Evolutionary conservation across 2,888 invertebrate species (phyloP), one percentile per base, ranked within the genome.

Genomic region (Meteorus cinctellus): DNA sequence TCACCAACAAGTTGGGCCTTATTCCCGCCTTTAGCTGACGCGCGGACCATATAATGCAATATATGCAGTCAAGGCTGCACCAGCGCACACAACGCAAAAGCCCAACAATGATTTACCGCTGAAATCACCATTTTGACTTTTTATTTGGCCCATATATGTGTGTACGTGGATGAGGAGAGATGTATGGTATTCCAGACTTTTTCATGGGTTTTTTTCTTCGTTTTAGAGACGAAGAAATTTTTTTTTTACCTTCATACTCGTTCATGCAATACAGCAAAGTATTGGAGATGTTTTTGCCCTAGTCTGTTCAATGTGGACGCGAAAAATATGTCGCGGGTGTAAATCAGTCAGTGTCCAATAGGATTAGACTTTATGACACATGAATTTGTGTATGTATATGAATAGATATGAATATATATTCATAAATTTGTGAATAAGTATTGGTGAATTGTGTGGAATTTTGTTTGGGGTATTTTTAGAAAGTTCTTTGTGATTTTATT

Each of bases 261-360:
- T 19, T 31, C 63, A 63, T 34, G 19, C 10, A 60, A 24, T 60
- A 60, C 16, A 29, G 14, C 60, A 60, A 27, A 60, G 29, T 24
- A 12, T 41, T n/a, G n/a, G 14, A 48, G 48, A 48, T 66, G 29
- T 45, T 14, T 41, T 2, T 60, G 63, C 41, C 55, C n/a, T 14
- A 31, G 45, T 31, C 68, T 24, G 41, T 12, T 24, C 31, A 45
- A 63, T 16, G 31, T 29, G 12, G 24, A 67, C 73, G 45, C 72
- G 70, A 78, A 76, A 82, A 85, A 85, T 82, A 81, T 86, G 86
- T 86, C 86, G 83, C 83, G 80, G 87, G 81, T 79, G 84, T 87
- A 87, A 87, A 87, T 87, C 87, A 87, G 86, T 87, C 87, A 87
- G 85, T 78, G 87, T 87, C 87, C 82, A 72, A 73, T 80, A 77